phyloP scores from a whole-genome alignment of 2,888 invertebrate species.

The Poecilobothrus nobilitatus region DNA sequence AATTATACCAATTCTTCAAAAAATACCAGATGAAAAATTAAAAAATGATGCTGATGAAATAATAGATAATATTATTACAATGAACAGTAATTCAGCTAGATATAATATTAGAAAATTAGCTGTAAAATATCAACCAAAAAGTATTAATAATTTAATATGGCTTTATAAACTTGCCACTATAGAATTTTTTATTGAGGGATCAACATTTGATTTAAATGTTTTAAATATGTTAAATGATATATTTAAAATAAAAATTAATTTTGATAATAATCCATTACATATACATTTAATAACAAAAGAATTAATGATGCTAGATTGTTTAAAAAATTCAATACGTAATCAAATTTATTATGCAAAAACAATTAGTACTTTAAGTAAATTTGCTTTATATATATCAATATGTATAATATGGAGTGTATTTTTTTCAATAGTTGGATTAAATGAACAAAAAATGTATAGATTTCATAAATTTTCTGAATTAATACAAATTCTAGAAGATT shows the following conservation, averaged over 20 bases:
- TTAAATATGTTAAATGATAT: background rate
- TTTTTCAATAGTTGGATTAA: background rate
- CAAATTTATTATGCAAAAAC: background rate
- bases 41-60: background rate
- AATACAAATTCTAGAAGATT: background rate
- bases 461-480: conserved; percentile 10
- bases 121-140: background rate
- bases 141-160: background rate
- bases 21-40: background rate
- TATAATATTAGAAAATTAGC: background rate
- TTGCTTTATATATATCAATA: background rate
- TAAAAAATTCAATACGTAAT: background rate
- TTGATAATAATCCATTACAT: conserved; percentile 5
- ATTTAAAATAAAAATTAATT: background rate
- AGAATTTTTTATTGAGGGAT: background rate
- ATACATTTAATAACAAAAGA: background rate
- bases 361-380: background rate
- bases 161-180: background rate
- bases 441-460: background rate
- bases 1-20: background rate
- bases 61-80: background rate
- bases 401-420: background rate
- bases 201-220: background rate
- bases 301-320: background rate
- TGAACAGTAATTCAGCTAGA: background rate